Percentiles rank a stretch among this genome's conserved stretches.
Conservation (phyloP, 2,888 invertebrate species). For the Eilema caniola region DNA sequence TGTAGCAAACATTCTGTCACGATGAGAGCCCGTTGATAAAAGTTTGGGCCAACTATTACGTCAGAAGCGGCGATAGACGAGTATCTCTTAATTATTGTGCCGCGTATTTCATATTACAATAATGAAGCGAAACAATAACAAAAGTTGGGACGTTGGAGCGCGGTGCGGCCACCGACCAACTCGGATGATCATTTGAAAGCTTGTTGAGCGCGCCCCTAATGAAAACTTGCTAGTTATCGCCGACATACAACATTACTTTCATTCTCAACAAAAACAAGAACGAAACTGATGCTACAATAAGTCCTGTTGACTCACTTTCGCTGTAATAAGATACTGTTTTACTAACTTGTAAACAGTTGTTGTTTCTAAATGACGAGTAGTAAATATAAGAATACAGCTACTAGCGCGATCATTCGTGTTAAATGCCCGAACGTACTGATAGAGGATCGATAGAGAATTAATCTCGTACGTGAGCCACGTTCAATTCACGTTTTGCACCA, state of each 20-base stretch:
- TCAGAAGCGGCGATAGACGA: conserved; percentile 77
- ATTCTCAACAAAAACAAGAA: conserved; percentile 67
- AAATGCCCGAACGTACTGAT: conserved; percentile 38
- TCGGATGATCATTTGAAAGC: conserved; percentile 83
- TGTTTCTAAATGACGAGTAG: conserved; percentile 34
- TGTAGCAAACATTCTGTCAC: conserved; percentile 75
- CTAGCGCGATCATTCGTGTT: conserved; percentile 25
- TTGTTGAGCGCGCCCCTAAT: conserved; percentile 80
- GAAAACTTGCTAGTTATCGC: conserved; percentile 82
- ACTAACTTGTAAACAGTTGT: conserved; percentile 40
- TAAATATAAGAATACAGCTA: conserved; percentile 25
- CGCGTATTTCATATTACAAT: conserved; percentile 85
- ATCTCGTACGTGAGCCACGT: conserved; percentile 54
- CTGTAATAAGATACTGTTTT: conserved; percentile 45
- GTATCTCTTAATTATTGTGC: conserved; percentile 84
- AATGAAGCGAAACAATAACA: conserved; percentile 86
- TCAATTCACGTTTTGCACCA: conserved; percentile 48
- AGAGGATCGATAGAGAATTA: conserved; percentile 50
- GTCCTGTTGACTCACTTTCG: conserved; percentile 56
- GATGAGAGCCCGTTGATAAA: conserved; percentile 74
- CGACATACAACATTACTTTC: conserved; percentile 74
- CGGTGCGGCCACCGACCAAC: conserved; percentile 75
- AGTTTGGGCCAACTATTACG: conserved; percentile 78
- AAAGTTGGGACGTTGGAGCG: conserved; percentile 81
- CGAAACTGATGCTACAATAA: conserved; percentile 60